A percentile compares a stretch with the other conserved stretches of the same genome.
Evolutionary conservation across 92 coral and sea anemone genomes (phyloP).

Genomic region (Micromussa lordhowensis): DNA sequence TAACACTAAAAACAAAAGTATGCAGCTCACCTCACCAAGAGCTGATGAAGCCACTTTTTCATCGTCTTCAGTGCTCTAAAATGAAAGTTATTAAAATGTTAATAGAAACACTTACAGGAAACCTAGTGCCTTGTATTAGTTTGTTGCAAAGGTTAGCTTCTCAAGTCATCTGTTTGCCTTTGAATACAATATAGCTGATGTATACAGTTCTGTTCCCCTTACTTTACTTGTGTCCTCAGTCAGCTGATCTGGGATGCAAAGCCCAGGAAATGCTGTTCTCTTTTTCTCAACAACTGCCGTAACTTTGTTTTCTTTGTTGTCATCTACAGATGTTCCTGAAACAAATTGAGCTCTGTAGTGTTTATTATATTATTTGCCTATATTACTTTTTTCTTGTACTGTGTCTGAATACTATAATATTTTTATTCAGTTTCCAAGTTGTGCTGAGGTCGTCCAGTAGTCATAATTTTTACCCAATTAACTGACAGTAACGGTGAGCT

Average conservation of each 20-base stretch:
- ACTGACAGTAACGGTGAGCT: too few species aligned
- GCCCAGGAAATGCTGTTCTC: conserved; percentile 88
- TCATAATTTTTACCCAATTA: too few species aligned
- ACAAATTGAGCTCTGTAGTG: background rate
- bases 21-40: conserved; percentile 73
- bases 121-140: background rate
- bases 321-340: conserved; percentile 50
- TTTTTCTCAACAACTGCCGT: conserved; percentile 58
- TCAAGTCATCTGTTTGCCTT: too few species aligned
- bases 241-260: conserved; percentile 85
- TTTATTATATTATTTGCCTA: background rate
- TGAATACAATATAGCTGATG: too few species aligned
- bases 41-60: conserved; percentile 82
- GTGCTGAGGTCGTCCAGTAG: too few species aligned
- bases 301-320: conserved; percentile 47
- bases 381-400: too few species aligned
- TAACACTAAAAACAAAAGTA: background rate
- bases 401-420: too few species aligned
- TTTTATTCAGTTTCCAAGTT: too few species aligned
- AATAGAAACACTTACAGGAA: background rate
- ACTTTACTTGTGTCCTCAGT: conserved; percentile 30
- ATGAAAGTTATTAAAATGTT: background rate
- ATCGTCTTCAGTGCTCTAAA: conserved; percentile 71
- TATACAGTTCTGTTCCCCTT: background rate
- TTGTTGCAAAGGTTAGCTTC: background rate